Evolutionary conservation across 2,888 invertebrate species (phyloP), one percentile per base, ranked within the genome.

Genomic region (Syrista parreyssii): DNA sequence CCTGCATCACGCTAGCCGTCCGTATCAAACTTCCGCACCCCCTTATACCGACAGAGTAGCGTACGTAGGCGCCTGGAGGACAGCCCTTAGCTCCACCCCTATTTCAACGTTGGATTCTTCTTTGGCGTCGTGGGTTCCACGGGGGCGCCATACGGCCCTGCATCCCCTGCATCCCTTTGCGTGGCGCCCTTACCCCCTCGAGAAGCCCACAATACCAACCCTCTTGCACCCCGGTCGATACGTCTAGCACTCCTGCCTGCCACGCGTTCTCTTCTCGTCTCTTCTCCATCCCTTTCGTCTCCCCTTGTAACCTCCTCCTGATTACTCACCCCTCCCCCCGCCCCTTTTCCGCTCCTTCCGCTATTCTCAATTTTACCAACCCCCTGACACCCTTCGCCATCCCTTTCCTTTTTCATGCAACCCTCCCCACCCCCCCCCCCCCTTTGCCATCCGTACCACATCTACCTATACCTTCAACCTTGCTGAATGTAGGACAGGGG

Each of bases 141-240:
- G 76, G 40, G 40, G 75, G 76, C 76, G 69, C 68, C 72, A 31
- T 79, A 74, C 68, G 40, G 55, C 32, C 76, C 71, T 11, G 68
- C 34, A 73, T 23, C 68, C 69, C 69, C 76, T 76, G 68, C 75
- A 75, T 79, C 81, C 79, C 76, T 77, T 76, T 77, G 71, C 73
- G 76, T 12, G 34, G 30, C 34, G 73, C 77, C 36, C 78, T 68
- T 40, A 31, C 69, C 23, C 81, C 75, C 78, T 72, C 76, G 82
- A 76, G 83, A 83, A 81, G 82, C 80, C 34, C 73, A 81, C 84
- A 84, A 86, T 69, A 2, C 68, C 34, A 75, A 75, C 81, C 78
- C 73, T 40, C 40, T 40, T 40, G 15, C 40, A 40, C 76, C 77
- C 83, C 88, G 90, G 89, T 90, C 90, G 90, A 90, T 90, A 90